A percentile compares a stretch with the other conserved stretches of the same genome.
Conservation (phyloP, 2,113 vertebrate species). For the Dromiciops gliroides region DNA sequence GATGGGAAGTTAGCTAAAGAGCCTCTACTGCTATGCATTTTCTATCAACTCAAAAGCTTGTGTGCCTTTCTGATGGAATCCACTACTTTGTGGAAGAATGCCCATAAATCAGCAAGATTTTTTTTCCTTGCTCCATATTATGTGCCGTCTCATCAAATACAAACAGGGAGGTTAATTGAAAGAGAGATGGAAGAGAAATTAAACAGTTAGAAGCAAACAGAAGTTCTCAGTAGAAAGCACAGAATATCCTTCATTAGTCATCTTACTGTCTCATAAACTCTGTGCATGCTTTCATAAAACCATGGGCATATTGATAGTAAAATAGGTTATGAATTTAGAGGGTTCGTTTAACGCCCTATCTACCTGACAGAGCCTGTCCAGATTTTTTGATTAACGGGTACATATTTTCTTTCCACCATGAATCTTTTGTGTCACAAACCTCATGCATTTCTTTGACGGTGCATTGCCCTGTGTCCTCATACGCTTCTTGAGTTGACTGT, state of each 20-base stretch:
- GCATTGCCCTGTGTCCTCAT: not conserved
- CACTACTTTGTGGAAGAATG: slow-evolving; percentile 58
- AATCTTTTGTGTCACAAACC: not conserved
- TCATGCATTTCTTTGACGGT: not conserved
- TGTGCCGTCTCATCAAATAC: slow-evolving; percentile 58
- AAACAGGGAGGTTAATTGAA: slow-evolving; percentile 68
- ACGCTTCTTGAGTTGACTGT: slow-evolving; percentile 6
- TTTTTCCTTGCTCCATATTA: slow-evolving; percentile 28
- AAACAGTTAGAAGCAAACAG: slow-evolving; percentile 65
- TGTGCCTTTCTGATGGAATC: slow-evolving; percentile 36
- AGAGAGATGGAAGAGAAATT: slow-evolving; percentile 61
- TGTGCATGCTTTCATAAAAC: slow-evolving; percentile 53
- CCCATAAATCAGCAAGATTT: slow-evolving; percentile 64
- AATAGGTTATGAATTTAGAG: slow-evolving; percentile 35
- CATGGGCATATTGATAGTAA: slow-evolving; percentile 41
- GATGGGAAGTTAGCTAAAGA: not conserved
- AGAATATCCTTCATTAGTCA: slow-evolving; percentile 51
- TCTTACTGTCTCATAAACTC: slow-evolving; percentile 53
- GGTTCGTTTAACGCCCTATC: not conserved
- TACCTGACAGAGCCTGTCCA: not conserved
- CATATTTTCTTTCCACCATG: not conserved
- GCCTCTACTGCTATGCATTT: slow-evolving; percentile 19
- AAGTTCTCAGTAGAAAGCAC: slow-evolving; percentile 55
- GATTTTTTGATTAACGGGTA: slow-evolving; percentile 45
- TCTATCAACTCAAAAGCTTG: slow-evolving; percentile 48